Evolutionary conservation across 1,140 invertebrate species (phyloP), one percentile per base, ranked within the genome.

Genomic region (Lucilia cuprina): DNA sequence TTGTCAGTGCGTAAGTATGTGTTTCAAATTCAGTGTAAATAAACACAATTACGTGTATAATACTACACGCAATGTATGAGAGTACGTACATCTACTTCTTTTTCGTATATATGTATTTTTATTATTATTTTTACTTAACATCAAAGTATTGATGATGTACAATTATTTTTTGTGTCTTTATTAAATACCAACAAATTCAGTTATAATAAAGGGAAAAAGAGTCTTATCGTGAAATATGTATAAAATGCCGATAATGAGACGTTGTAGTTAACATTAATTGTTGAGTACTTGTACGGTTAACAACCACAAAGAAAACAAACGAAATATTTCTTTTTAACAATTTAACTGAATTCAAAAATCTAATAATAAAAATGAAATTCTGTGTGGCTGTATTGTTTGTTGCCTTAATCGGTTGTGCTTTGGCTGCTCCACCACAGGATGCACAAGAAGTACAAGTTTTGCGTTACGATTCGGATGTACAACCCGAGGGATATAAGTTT

Each of bases 401-500:
- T 19, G 83, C 83, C 50, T 75, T 86, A n/a, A 82, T 83, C 55
- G 86, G 82, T 70, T 47, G 85, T 34, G 84, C 10, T 14, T 65
- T 83, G 19, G 82, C 83, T 85, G 84, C 84, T 19, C 86, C 86
- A 55, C 50, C 83, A 74, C 84, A 86, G 82, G 82, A 82, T 49
- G 19, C 83, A 50, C 21, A 82, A 70, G 83, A 89, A 5, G 91
- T 92, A 0, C 84, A 88, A 49, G 86, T 92, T 85, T 50, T 92
- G 60, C 85, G 85, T 8, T 89, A 90, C 83, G 89, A 90, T 78
- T 85, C 86, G 8, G 91, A 90, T 8, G 92, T 92, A 84, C 91
- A 91, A n/a, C 84, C 91, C 5, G 91, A 91, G 8, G 87, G 89
- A 50, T 92, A 88, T 89, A 84, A 49, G 9, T 92, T 87, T 83